phyloP scores from a whole-genome alignment of 1,140 invertebrate species.

The Elymnias hypermnestra region DNA sequence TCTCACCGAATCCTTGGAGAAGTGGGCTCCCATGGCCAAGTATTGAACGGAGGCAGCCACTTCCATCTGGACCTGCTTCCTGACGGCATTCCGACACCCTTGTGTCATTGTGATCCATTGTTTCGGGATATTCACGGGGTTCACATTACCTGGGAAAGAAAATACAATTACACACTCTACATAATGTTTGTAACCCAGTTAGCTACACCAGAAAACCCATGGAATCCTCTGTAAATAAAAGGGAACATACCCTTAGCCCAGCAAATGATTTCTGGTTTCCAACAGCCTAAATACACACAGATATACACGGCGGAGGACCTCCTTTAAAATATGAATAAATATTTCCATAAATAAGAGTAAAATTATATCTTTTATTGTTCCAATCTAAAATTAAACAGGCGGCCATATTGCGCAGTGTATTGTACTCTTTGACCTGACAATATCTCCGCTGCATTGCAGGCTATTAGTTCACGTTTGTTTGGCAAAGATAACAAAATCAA shows the following conservation, averaged over 20 bases:
- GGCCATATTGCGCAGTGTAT: no score
- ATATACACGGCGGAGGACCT: no score
- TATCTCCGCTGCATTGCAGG: neutral
- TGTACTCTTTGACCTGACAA: neutral
- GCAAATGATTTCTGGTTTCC: no score
- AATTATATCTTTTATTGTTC: no score
- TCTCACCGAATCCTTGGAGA: constrained; percentile 83
- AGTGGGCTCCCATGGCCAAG: constrained; percentile 91
- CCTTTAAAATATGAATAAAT: no score
- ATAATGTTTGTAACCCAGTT: neutral
- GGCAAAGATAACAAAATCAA: neutral
- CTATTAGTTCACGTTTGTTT: constrained; percentile 1
- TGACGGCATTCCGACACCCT: constrained; percentile 79
- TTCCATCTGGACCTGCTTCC: constrained; percentile 85
- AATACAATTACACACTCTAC: neutral
- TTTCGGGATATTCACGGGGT: constrained; percentile 59
- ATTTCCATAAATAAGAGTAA: no score
- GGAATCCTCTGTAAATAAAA: no score
- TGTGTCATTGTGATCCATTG: constrained; percentile 82
- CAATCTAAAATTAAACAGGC: no score
- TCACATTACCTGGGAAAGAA: constrained; percentile 39
- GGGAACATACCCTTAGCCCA: no score
- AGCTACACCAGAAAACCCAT: no score
- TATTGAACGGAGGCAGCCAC: constrained; percentile 88
- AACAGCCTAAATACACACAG: no score